Evolutionary conservation across 2,797 vertebrate species (phyloP).

Genomic region (Gymnodraco acuticeps): DNA sequence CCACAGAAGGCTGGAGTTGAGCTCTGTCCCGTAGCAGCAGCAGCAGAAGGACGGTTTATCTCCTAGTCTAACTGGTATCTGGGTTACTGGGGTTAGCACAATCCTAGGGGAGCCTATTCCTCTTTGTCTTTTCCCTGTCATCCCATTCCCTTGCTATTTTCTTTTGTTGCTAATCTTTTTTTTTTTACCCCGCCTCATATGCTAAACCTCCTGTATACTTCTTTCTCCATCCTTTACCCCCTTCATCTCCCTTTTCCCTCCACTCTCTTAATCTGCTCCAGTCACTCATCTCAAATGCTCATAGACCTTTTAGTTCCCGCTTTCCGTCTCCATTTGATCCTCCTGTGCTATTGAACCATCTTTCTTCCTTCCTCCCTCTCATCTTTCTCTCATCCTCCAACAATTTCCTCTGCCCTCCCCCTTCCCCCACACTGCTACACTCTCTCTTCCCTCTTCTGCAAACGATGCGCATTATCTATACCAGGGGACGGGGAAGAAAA

Average conservation of each 20-base stretch:
- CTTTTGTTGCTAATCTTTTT: conserved; percentile 20
- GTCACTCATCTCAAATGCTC: conserved; percentile 31
- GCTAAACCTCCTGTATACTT: conserved; percentile 15
- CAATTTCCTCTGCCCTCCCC: conserved; percentile 39
- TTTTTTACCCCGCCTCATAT: conserved; percentile 8
- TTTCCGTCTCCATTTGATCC: conserved; percentile 68
- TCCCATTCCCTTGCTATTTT: conserved; percentile 18
- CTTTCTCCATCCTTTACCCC: conserved; percentile 9
- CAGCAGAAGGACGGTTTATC: conserved; percentile 57
- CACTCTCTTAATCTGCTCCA: conserved; percentile 41
- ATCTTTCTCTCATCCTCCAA: conserved; percentile 67
- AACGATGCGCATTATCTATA: conserved; percentile 41
- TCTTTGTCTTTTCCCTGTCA: conserved; percentile 11
- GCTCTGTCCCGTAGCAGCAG: conserved; percentile 37
- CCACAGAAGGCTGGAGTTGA: conserved; percentile 53
- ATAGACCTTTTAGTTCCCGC: conserved; percentile 53
- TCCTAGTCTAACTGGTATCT: conserved; percentile 63
- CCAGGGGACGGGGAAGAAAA: conserved; percentile 11
- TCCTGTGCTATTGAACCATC: conserved; percentile 66
- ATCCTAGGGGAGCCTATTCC: conserved; percentile 40
- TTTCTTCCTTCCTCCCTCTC: conserved; percentile 70
- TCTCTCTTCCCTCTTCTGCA: conserved; percentile 16
- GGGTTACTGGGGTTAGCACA: conserved; percentile 70
- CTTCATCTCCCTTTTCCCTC: conserved; percentile 33
- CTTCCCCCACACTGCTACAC: conserved; percentile 1